phyloP scores from a whole-genome alignment of 2,888 invertebrate genomes.

The Amiota communis region DNA sequence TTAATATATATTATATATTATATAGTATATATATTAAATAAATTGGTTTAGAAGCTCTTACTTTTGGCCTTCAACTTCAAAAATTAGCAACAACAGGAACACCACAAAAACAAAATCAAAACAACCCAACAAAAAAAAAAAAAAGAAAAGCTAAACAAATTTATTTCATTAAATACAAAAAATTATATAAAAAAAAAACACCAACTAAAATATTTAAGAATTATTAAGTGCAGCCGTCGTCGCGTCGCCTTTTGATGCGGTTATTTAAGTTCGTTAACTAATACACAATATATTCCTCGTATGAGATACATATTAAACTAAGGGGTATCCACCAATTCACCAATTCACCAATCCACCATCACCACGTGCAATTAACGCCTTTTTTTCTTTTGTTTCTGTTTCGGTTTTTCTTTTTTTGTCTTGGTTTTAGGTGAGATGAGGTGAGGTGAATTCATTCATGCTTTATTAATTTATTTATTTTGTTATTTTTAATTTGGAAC shows the following conservation, averaged over 20 bases:
- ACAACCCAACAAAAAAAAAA: not conserved
- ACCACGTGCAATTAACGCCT: conserved; percentile 1
- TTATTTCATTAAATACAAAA: conserved; percentile 12
- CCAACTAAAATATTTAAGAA: not conserved
- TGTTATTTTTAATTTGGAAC: not conserved
- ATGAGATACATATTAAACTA: not conserved
- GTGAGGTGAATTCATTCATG: too few species aligned
- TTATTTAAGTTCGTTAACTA: too few species aligned
- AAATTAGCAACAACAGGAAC: conserved; percentile 49
- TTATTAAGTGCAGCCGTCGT: not conserved
- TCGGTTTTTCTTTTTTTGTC: conserved; percentile 7
- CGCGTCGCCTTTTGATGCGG: too few species aligned
- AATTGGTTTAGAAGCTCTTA: conserved; percentile 40
- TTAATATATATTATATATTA: not conserved
- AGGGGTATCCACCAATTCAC: too few species aligned
- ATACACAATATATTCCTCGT: too few species aligned
- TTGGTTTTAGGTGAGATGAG: not conserved
- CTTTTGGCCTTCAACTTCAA: conserved; percentile 62
- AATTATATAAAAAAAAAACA: not conserved
- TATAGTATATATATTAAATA: conserved; percentile 17
- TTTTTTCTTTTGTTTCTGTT: not conserved
- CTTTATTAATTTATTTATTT: too few species aligned
- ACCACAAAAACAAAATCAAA: conserved; percentile 25
- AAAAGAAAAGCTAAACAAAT: not conserved
- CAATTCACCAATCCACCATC: too few species aligned